These are phyloP conservation scores for Pardalotus punctatus DNA, from an alignment of 2,113 vertebrate genomes.

Conservation along the genomic window DNA sequence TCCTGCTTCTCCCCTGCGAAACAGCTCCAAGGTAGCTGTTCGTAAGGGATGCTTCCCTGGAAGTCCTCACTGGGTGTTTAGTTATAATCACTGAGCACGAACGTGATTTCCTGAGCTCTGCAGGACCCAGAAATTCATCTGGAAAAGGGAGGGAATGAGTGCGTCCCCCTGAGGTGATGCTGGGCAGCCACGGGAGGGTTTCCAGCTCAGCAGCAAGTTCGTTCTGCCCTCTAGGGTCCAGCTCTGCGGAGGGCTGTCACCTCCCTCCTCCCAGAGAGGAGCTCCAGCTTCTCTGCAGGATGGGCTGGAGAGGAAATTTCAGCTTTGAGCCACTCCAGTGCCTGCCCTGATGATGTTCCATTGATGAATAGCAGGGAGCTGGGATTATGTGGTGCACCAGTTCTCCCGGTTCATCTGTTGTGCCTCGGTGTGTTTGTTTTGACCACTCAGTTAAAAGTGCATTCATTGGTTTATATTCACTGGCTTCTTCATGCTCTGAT, in stretches of 20 bases:
- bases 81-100: fast-evolving
- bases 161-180: fast-evolving
- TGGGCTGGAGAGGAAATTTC: not conserved
- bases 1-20: not conserved
- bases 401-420: not conserved
- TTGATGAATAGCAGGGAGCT: not conserved
- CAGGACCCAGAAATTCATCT: not conserved
- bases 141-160: fast-evolving
- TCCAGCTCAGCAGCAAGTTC: not conserved
- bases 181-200: not conserved
- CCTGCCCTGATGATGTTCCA: not conserved
- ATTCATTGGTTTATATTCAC: not conserved
- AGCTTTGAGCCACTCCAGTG: not conserved
- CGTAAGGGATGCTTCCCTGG: not conserved
- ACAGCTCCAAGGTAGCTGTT: fast-evolving
- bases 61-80: not conserved
- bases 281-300: not conserved
- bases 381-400: fast-evolving
- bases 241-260: not conserved
- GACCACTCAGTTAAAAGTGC: not conserved
- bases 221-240: conserved; percentile 46
- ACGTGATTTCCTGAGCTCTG: not conserved
- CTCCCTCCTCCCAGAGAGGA: fast-evolving
- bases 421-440: not conserved
- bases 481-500: not conserved